A percentile compares a stretch with the other conserved stretches of the same genome.
Evolutionary conservation across 2,797 vertebrate species (phyloP).

Genomic region (Lutjanus campechanus): DNA sequence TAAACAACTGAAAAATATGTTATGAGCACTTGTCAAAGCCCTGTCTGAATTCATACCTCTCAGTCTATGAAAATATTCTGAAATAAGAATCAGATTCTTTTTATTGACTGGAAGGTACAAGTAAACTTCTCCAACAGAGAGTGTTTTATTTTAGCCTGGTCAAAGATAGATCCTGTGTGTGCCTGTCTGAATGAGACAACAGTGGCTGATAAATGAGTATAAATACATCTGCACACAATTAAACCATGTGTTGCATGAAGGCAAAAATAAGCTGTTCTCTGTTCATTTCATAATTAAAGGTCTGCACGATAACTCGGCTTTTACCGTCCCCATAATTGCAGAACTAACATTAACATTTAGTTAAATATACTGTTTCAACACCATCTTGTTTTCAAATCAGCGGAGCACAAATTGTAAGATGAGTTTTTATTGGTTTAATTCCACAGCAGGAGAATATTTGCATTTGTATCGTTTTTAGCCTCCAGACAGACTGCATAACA

Average conservation of each 20-base stretch:
- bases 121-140: background rate
- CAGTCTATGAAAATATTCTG: background rate
- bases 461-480: slow-evolving; percentile 47
- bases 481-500: slow-evolving; percentile 28
- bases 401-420: background rate
- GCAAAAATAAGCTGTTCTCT: background rate
- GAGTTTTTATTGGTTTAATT: slow-evolving; percentile 30
- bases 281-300: slow-evolving; percentile 41
- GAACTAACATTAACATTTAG: slow-evolving; percentile 45
- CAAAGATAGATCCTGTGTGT: slow-evolving; percentile 23
- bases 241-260: slow-evolving; percentile 11
- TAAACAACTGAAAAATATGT: background rate
- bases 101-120: background rate
- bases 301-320: slow-evolving; percentile 18
- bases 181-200: slow-evolving; percentile 16
- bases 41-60: background rate
- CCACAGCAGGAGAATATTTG: slow-evolving; percentile 28
- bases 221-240: slow-evolving; percentile 57
- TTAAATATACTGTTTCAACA: slow-evolving; percentile 5
- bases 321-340: slow-evolving; percentile 28
- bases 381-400: slow-evolving; percentile 19
- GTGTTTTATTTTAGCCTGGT: slow-evolving; percentile 26
- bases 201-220: slow-evolving; percentile 37
- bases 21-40: background rate
- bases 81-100: slow-evolving; percentile 11